Evolutionary conservation across 1,140 invertebrate species (phyloP).

Genomic region (Heliothis subflexa): DNA sequence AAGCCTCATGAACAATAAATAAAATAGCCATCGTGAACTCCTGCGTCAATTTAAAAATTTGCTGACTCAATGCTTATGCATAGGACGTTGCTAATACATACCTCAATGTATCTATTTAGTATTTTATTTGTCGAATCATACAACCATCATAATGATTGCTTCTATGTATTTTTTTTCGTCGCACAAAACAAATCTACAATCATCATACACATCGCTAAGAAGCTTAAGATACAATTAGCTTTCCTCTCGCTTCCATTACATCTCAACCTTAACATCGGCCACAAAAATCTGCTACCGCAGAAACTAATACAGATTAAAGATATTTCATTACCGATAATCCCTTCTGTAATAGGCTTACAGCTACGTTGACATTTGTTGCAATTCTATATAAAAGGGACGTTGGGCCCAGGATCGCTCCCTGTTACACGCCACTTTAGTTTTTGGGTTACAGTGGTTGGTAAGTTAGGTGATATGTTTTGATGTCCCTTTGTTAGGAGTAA

Average conservation of each 20-base stretch:
- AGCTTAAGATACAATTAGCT: slow-evolving; percentile 3
- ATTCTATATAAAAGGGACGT: slow-evolving; percentile 56
- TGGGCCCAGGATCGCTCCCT: slow-evolving; percentile 50
- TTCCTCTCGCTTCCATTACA: slow-evolving; percentile 6
- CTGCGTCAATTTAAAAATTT: too few relatives aligned
- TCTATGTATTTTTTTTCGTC: background rate
- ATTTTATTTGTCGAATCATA: too few relatives aligned
- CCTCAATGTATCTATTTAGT: too few relatives aligned
- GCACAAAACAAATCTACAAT: background rate
- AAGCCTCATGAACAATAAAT: too few relatives aligned
- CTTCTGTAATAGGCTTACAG: slow-evolving; percentile 78
- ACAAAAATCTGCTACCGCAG: slow-evolving; percentile 47
- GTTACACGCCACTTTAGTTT: slow-evolving; percentile 54
- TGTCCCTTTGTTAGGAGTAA: background rate
- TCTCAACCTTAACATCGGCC: slow-evolving; percentile 14
- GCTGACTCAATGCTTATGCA: too few relatives aligned
- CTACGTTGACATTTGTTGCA: slow-evolving; percentile 81
- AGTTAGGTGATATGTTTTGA: slow-evolving; percentile 23
- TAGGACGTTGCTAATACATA: too few relatives aligned
- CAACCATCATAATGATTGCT: too few relatives aligned
- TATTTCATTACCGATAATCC: slow-evolving; percentile 85
- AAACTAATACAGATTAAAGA: slow-evolving; percentile 83
- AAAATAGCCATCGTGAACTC: too few relatives aligned
- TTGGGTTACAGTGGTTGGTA: slow-evolving; percentile 24
- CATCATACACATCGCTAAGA: background rate